These are phyloP conservation scores for Apodemus sylvaticus DNA, from an alignment of 2,113 vertebrate species.

Conservation along the genomic window DNA sequence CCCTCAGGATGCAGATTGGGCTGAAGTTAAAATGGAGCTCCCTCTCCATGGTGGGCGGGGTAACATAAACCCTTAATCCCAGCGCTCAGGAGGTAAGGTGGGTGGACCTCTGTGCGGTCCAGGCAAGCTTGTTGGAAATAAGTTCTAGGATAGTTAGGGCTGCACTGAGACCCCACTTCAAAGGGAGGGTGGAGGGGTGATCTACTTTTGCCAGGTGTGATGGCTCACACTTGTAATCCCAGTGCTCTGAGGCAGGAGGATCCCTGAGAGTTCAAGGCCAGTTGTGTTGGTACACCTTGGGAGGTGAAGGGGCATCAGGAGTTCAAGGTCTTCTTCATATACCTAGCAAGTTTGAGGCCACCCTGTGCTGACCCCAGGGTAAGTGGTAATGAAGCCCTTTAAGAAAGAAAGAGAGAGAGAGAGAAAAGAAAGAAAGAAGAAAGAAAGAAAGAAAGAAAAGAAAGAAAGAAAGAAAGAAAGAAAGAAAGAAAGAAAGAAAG, in stretches of 20 bases:
- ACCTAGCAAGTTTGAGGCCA: background rate
- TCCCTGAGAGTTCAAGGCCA: background rate
- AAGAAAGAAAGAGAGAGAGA: too few relatives aligned
- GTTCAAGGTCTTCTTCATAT: background rate
- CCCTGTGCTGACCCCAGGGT: background rate
- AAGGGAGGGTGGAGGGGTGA: background rate
- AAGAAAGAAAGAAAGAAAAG: too few relatives aligned
- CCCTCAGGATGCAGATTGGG: background rate
- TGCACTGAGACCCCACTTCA: background rate
- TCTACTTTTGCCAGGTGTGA: background rate
- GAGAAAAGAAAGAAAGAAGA: too few relatives aligned
- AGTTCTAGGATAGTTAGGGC: background rate
- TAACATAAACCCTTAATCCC: background rate
- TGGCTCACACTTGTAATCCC: background rate
- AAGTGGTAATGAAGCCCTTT: background rate
- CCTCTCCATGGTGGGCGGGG: background rate
- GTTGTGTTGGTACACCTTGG: background rate
- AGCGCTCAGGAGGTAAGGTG: background rate
- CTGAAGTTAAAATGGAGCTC: background rate
- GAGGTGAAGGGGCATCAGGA: background rate
- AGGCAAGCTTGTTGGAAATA: background rate
- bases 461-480: too few relatives aligned
- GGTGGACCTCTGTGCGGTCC: background rate
- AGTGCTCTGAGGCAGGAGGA: background rate
- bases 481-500: too few relatives aligned